Evolutionary conservation across 2,113 vertebrate genomes (phyloP).

Genomic region (Terrapene triunguis): DNA sequence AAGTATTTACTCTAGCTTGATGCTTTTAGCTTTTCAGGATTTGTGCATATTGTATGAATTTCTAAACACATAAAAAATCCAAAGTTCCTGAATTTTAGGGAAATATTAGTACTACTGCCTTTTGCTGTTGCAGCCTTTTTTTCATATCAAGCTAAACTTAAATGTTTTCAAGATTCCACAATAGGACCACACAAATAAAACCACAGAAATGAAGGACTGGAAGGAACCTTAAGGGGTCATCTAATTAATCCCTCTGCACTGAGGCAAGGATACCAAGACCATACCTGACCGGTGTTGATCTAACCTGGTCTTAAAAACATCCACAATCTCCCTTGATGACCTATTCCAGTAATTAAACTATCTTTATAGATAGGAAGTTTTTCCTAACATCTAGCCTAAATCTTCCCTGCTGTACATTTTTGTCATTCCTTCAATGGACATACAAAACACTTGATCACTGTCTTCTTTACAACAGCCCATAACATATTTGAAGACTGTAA

Average conservation of each 20-base stretch:
- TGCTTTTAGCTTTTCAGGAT: background rate
- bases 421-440: no score
- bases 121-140: background rate
- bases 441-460: no score
- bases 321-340: background rate
- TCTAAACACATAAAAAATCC: background rate
- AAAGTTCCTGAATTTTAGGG: background rate
- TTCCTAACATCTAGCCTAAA: background rate
- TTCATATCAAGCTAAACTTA: background rate
- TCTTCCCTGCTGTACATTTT: background rate
- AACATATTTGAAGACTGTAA: no score
- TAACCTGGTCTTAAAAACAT: background rate
- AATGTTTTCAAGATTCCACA: background rate
- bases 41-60: background rate
- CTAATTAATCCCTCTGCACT: background rate
- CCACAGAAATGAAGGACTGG: background rate
- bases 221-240: background rate
- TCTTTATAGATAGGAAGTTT: background rate
- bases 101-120: background rate
- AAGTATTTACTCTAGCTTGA: background rate
- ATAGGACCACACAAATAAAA: background rate
- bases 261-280: background rate
- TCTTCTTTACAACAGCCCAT: no score
- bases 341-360: background rate
- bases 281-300: background rate